Conservation (phyloP, 2,797 vertebrate species). For the Falco biarmicus region DNA sequence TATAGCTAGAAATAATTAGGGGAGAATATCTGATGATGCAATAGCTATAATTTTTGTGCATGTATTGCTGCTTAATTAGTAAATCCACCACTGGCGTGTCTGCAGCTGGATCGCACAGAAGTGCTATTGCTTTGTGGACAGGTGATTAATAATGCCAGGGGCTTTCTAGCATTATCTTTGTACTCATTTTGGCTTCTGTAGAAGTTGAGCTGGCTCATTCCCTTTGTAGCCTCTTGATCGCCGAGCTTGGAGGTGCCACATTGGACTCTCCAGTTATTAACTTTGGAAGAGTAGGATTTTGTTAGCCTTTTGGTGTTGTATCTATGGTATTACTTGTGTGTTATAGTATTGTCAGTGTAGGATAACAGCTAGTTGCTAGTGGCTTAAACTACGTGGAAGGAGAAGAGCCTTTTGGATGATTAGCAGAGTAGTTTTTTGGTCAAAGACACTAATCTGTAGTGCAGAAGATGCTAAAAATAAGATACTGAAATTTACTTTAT, state of each 20-base stretch:
- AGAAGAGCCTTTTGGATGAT: neutral
- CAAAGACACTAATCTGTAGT: neutral
- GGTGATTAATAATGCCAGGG: neutral
- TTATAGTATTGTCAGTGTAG: neutral
- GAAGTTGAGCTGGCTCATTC: neutral
- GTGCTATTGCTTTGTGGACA: neutral
- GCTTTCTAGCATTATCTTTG: neutral
- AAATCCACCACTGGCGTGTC: neutral
- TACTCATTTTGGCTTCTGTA: neutral
- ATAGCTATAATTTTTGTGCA: slow-evolving; percentile 35
- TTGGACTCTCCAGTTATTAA: neutral
- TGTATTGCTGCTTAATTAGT: slow-evolving; percentile 47
- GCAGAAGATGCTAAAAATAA: neutral
- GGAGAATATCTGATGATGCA: neutral
- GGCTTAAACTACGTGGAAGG: neutral
- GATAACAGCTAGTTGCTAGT: neutral
- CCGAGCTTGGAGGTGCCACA: neutral
- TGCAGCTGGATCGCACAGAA: neutral
- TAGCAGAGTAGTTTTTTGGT: neutral
- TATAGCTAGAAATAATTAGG: neutral
- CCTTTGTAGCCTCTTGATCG: neutral
- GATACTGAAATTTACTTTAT: neutral
- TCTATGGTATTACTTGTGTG: neutral
- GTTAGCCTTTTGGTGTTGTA: neutral
- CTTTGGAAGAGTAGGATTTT: neutral